Base-by-base conservation (phyloP, 2,797 vertebrate genomes). In the Tokudaia tokunoshimensis region DNA sequence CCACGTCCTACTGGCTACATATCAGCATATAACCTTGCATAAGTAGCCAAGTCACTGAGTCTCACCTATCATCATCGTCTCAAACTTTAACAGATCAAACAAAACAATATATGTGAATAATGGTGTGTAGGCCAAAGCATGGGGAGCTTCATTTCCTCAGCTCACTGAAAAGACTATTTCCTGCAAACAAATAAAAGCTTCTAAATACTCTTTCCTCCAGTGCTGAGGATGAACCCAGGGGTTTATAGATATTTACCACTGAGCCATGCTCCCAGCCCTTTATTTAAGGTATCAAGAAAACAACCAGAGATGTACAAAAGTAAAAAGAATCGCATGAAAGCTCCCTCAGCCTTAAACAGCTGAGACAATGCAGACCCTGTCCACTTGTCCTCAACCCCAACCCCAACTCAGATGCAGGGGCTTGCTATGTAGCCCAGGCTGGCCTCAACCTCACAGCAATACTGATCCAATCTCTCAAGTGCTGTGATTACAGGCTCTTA, bases 11-110 rank as follows among this genome's bases (percentile, higher is more conserved):
- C 76, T 82, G 92, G 83, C 72, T 80, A 89, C 34, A 52, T 52
- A 83, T n/a, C 82, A 95, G 17, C 75, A 52, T n/a, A 41, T 22
- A 96, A 76, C 24, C n/a, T 44, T 75, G 29, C 94, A 41, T 63
- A 93, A 94, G 90, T 78, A 85, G 87, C 9, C 72, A 89, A 88
- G 65, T 15, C 41, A 88, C 75, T 55, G 80, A 92, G 57, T 3
- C 20, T 95, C 50, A 81, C 19, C 55, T 41, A 92, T 47, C 47
- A 37, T 37, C 74, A 93, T 79, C 11, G 17, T 81, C 41, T 44
- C 17, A 91, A 81, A 47, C 65, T 44, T 83, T 44, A 34, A 92
- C 67, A 92, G 57, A 97, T 72, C 75, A 96, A 97, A 94, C 52
- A 91, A 81, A 93, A 75, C 14, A 78, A 72, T 59, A 65, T 26